These are phyloP conservation scores for Leucopsar rothschildi DNA, from an alignment of 2,113 vertebrate genomes.

Conservation along the genomic window DNA sequence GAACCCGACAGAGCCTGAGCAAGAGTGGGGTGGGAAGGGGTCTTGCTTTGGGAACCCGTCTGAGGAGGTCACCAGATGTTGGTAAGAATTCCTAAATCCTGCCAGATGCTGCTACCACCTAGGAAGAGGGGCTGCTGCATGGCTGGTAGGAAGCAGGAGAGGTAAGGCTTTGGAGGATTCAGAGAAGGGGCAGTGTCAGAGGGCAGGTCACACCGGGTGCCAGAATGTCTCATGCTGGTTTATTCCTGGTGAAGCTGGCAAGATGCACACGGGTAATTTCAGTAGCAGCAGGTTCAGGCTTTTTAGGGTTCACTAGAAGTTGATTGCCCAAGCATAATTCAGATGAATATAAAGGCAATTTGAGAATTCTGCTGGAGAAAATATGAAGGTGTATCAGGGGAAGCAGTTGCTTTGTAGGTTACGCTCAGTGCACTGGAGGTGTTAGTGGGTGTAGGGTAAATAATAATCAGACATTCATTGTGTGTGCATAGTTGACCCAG, in stretches of 20 bases:
- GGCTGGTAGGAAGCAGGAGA: neutral
- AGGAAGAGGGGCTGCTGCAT: neutral
- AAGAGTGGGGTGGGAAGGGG: neutral
- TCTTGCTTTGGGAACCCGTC: neutral
- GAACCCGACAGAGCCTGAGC: neutral
- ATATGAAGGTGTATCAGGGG: neutral
- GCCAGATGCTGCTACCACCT: conserved; percentile 3
- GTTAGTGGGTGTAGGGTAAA: neutral
- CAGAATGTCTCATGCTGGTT: neutral
- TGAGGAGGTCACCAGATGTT: conserved; percentile 13
- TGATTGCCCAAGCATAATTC: neutral
- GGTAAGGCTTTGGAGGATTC: neutral
- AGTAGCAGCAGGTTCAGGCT: neutral
- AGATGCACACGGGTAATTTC: neutral
- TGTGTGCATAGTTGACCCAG: neutral
- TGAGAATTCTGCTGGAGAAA: neutral
- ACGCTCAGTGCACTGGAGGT: neutral
- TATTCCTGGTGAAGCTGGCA: neutral
- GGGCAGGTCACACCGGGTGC: neutral
- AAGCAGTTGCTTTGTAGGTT: neutral
- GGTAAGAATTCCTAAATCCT: neutral
- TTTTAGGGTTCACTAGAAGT: neutral
- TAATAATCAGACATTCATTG: neutral
- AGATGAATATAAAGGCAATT: neutral
- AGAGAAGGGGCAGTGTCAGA: neutral